A percentile compares a stretch with the other conserved stretches of the same genome.
These are phyloP conservation scores for Anolis apletophallus DNA, from an alignment of 2,797 vertebrate species.

Conservation along the genomic window DNA sequence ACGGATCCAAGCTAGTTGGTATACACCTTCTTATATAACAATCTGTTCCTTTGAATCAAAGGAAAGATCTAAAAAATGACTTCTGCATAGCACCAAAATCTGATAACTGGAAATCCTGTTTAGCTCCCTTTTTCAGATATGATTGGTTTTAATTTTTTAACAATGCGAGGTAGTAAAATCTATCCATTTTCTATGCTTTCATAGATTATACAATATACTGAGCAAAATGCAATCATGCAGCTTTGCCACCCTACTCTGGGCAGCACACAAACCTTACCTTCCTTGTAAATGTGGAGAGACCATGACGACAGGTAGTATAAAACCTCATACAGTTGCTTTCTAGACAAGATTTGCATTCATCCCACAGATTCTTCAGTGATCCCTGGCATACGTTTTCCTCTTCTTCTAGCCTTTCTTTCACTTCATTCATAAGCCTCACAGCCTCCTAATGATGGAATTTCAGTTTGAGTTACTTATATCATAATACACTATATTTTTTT, in stretches of 20 bases:
- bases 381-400: slow-evolving; percentile 87
- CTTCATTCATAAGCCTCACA: slow-evolving; percentile 83
- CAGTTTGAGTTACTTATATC: slow-evolving; percentile 21
- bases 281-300: slow-evolving; percentile 79
- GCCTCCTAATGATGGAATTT: slow-evolving; percentile 81
- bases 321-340: slow-evolving; percentile 87
- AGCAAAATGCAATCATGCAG: not conserved
- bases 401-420: slow-evolving; percentile 86
- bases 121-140: not conserved
- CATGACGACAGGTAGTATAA: slow-evolving; percentile 84
- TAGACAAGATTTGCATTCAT: slow-evolving; percentile 87
- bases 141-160: too few relatives aligned
- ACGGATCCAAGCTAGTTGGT: not conserved
- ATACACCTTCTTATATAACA: not conserved
- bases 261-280: slow-evolving; percentile 79
- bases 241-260: not conserved
- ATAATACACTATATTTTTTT: not conserved
- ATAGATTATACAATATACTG: too few relatives aligned
- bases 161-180: too few relatives aligned
- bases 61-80: not conserved
- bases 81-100: not conserved
- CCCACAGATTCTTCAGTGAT: slow-evolving; percentile 84
- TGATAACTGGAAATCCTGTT: not conserved
- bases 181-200: too few relatives aligned
- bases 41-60: not conserved